Conservation (phyloP, 2,113 vertebrate species). For the Nesogale talazaci region DNA sequence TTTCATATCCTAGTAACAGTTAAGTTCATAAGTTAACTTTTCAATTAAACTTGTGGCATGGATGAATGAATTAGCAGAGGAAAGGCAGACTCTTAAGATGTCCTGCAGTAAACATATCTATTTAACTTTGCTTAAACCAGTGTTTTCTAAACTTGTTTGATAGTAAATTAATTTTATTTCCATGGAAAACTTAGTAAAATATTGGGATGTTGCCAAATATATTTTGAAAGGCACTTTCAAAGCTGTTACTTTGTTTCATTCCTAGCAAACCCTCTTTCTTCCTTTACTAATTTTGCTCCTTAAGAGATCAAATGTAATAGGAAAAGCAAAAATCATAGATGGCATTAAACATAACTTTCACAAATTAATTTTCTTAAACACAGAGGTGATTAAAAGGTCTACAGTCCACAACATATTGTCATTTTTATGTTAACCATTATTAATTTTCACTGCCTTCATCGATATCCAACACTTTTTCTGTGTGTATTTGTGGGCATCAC, state of each 20-base stretch:
- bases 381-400: rapidly evolving
- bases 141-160: background rate
- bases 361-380: rapidly evolving
- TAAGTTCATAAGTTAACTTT: rapidly evolving
- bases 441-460: background rate
- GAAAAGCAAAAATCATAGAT: rapidly evolving
- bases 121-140: background rate
- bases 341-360: rapidly evolving
- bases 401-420: rapidly evolving
- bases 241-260: background rate
- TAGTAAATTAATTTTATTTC: background rate
- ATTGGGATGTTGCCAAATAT: background rate
- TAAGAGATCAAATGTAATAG: too few species aligned
- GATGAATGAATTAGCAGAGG: background rate
- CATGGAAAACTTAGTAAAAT: background rate
- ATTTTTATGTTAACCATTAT: background rate
- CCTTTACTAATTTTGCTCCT: background rate
- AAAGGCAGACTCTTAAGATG: background rate
- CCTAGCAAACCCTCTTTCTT: too few species aligned
- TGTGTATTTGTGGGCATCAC: too few species aligned
- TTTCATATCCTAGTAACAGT: background rate
- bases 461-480: background rate
- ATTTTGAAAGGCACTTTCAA: too few species aligned
- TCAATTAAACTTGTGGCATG: background rate
- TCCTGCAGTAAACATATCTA: background rate